Evolutionary conservation across 2,113 vertebrate genomes (phyloP).

Genomic region (Alouatta palliata): DNA sequence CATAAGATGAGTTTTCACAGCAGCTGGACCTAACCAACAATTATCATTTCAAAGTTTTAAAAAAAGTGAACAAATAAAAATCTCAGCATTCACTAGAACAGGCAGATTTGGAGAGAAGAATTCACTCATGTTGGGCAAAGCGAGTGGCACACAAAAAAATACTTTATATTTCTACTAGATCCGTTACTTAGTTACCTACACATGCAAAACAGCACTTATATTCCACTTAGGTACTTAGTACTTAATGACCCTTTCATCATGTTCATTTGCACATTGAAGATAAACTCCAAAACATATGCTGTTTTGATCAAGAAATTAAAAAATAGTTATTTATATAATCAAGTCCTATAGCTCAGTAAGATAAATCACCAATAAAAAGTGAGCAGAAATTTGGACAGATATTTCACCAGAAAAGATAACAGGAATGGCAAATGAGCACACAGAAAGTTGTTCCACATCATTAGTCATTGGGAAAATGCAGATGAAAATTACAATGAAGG

Average conservation of each 20-base stretch:
- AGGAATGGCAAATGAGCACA: background rate
- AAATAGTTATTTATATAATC: background rate
- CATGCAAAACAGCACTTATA: background rate
- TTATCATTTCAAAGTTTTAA: background rate
- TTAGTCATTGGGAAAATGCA: background rate
- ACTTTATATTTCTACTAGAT: conserved; percentile 33
- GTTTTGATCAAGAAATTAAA: background rate
- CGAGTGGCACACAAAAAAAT: background rate
- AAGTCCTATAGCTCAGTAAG: background rate
- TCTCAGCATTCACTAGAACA: background rate
- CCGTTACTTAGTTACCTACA: background rate
- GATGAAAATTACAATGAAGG: background rate
- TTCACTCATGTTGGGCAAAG: background rate
- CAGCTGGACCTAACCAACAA: background rate
- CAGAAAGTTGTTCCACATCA: background rate
- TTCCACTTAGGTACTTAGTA: background rate
- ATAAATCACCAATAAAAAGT: background rate
- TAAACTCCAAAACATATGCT: background rate
- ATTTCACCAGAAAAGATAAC: background rate
- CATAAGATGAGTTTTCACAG: background rate
- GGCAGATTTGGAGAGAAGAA: background rate
- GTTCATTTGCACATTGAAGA: background rate
- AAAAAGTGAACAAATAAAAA: background rate
- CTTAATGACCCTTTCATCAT: background rate
- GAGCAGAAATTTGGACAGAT: background rate